Base-by-base conservation (phyloP, 2,113 vertebrate species). In the Craseonycteris thonglongyai region DNA sequence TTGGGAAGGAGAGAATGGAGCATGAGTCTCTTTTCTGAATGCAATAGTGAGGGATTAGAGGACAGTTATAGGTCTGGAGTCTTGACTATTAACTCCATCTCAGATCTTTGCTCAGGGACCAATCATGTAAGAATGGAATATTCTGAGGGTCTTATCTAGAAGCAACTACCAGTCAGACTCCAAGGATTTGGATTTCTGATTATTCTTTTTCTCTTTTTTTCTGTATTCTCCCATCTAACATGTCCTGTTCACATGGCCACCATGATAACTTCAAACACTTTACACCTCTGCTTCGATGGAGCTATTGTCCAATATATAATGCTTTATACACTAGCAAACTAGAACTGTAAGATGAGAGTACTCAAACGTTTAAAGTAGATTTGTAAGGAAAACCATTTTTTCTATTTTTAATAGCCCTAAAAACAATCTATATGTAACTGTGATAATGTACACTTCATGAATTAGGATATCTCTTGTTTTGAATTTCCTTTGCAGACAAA, bases 401-500 rank as follows among this genome's bases (percentile, higher is more conserved):
- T 84, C 54, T 80, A 49, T 71, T 16, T 80, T 81, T 33, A 80
- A 38, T 58, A 61, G 30, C 71, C 40, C 74, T 79, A 49, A 59
- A 74, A 93, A 66, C 63, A 90, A 80, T 85, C 19, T 42, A 4
- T 42, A 21, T 16, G 51, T 74, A 71, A 49, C 42, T 63, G 6
- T 71, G 58, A 38, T 69, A 87, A 19, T 4, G 4, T 42, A 30
- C 24, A 13, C 35, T 83, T 65, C 61, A 26, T 45, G 18, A 69
- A 10, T 63, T 47, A 86, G 51, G 74, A 33, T 79, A 16, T 59
- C 30, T 89, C 51, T 88, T 84, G 49, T 30, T 93, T 63, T 85
- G 58, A 65, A 84, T 72, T 91, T 93, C 61, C 30, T 72, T 88
- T 45, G 16, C 40, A 58, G 24, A 91, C 47, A 79, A 56, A 92